Base-by-base conservation (phyloP, 2,113 vertebrate species). In the Phaetusa simplex region DNA sequence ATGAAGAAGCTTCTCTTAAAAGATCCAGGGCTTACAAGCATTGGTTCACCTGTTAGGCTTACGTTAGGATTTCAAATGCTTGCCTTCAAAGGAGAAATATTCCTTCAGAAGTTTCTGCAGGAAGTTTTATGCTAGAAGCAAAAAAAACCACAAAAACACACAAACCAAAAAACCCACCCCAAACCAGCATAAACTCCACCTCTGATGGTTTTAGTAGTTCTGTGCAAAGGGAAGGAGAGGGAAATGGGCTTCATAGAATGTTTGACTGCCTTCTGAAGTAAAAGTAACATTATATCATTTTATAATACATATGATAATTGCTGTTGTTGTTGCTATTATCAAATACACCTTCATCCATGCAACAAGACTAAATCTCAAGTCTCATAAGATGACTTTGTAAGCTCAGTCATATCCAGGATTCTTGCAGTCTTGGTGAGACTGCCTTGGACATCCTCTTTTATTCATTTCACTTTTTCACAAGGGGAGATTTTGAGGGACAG, bases 1-100 rank as follows among this genome's bases (percentile, higher is more conserved):
- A 88, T 95, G 90, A 97, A 97, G 90, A 90, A 95, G 88, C 93
- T 96, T 96, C 90, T 95, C 92, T 94, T 79, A 97, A 85, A 95
- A 98, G 82, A 96, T 19, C 38, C 42, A 3, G 55, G 29, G 59
- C 40, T 95, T 81, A 50, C 40, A 83, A 74, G 82, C 47, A 4
- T 20, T 73, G 90, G 78, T 93, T 97, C 95, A 98, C 97, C 97
- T 98, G 95, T 95, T 94, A 86, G 58, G 55, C 61, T 91, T 79
- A 88, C 45, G 67, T 84, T 70, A 87, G 67, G 81, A 82, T 91
- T 94, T 73, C 90, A 93, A 82, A 96, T 91, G 36, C 32, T 82
- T 93, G 50, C 40, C n/a, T 94, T 96, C 79, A 94, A 93, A 85
- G 71, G 9, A 95, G 19, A 77, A 92, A 88, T 69, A 84, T 70